Conservation (phyloP, 1,140 invertebrate species). For the Heliothis virescens region DNA sequence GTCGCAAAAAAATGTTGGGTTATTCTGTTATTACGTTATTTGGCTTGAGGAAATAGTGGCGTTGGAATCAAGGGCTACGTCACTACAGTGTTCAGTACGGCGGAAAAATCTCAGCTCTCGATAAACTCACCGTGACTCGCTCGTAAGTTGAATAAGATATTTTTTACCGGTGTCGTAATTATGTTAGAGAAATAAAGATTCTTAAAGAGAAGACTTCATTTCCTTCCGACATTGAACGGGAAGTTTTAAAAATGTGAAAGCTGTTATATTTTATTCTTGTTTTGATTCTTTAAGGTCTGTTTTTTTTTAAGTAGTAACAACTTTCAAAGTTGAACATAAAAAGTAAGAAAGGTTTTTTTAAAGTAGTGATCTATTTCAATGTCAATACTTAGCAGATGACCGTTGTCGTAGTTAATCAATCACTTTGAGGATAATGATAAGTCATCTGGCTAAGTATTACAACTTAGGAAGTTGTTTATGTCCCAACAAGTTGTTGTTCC, state of each 20-base stretch:
- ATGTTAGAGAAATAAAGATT: slow-evolving; percentile 17
- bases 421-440: not conserved
- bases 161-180: slow-evolving; percentile 23
- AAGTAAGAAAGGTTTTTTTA: too few species aligned
- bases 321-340: too few species aligned
- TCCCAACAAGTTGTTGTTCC: not conserved
- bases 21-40: slow-evolving; percentile 27
- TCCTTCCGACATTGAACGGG: too few species aligned
- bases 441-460: not conserved
- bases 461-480: not conserved
- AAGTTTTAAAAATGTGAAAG: too few species aligned
- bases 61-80: slow-evolving; percentile 36
- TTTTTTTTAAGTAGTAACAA: too few species aligned
- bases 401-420: too few species aligned
- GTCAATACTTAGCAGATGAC: too few species aligned
- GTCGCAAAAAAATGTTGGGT: slow-evolving; percentile 22
- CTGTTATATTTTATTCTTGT: too few species aligned
- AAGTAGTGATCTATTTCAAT: too few species aligned
- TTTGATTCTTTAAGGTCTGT: too few species aligned
- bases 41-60: slow-evolving; percentile 9
- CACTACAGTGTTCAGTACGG: slow-evolving; percentile 24
- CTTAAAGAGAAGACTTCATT: slow-evolving; percentile 11
- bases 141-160: slow-evolving; percentile 7
- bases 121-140: slow-evolving; percentile 43
- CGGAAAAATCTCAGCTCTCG: slow-evolving; percentile 25